phyloP scores from a whole-genome alignment of 1,140 invertebrate genomes.

The Achroia grisella region DNA sequence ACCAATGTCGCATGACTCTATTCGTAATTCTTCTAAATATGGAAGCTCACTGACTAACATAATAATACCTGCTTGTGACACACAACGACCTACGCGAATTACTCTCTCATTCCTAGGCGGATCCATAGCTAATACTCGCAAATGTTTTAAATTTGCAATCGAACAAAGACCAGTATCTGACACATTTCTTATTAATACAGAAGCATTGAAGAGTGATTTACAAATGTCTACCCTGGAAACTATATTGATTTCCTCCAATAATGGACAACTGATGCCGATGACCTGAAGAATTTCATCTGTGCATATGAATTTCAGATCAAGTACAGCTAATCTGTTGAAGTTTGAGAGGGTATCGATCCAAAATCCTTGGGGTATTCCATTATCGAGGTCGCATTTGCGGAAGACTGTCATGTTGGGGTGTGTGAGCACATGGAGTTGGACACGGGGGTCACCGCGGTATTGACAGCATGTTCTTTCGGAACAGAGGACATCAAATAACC shows the following conservation, averaged over 20 bases:
- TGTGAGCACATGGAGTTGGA: conserved; percentile 54
- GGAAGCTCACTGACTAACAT: conserved; percentile 58
- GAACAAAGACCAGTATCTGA: conserved; percentile 56
- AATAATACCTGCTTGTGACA: conserved; percentile 62
- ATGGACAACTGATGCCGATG: conserved; percentile 58
- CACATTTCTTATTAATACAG: conserved; percentile 61
- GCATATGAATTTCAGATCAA: conserved; percentile 71
- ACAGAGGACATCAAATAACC: conserved; percentile 70
- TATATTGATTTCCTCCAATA: conserved; percentile 71
- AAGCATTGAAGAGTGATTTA: conserved; percentile 68
- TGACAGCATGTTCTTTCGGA: conserved; percentile 52
- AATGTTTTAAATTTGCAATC: conserved; percentile 50
- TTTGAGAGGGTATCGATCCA: conserved; percentile 57
- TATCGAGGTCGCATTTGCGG: conserved; percentile 61
- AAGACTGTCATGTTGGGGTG: conserved; percentile 65
- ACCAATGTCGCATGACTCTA: conserved; percentile 69
- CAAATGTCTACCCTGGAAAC: conserved; percentile 68
- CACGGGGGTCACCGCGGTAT: conserved; percentile 55
- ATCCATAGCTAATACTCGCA: conserved; percentile 61
- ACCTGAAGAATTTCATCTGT: conserved; percentile 73
- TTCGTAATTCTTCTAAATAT: conserved; percentile 58
- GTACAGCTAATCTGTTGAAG: conserved; percentile 53
- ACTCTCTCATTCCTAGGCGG: conserved; percentile 60
- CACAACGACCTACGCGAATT: conserved; percentile 53
- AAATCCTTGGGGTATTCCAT: conserved; percentile 55